Percentiles rank a stretch among this genome's conserved stretches.
These are phyloP conservation scores for Archips xylosteana DNA, from an alignment of 2,888 invertebrate species.

Conservation along the genomic window DNA sequence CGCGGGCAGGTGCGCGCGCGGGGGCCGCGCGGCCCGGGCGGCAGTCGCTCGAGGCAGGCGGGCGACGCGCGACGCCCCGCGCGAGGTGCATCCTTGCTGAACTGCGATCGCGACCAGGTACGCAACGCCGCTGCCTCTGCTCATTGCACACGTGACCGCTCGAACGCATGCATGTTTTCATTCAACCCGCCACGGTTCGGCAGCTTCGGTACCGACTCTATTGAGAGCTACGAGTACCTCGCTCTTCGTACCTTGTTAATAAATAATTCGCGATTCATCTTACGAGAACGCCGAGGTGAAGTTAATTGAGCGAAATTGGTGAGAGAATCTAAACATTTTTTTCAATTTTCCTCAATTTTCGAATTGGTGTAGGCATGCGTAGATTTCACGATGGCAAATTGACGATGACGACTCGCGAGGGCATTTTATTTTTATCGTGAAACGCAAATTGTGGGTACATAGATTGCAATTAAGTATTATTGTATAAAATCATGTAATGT, in stretches of 20 bases:
- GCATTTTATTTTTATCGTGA: not conserved
- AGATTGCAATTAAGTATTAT: conserved; percentile 24
- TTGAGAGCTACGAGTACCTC: conserved; percentile 39
- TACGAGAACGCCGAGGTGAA: conserved; percentile 44
- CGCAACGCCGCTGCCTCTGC: conserved; percentile 57
- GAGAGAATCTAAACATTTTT: conserved; percentile 41
- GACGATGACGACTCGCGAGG: not conserved
- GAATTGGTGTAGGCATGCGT: conserved; percentile 8
- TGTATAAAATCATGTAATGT: conserved; percentile 11
- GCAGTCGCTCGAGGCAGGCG: conserved; percentile 81
- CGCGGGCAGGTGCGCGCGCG: conserved; percentile 63
- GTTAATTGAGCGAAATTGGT: conserved; percentile 49
- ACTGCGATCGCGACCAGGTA: conserved; percentile 69
- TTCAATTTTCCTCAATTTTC: conserved; percentile 29
- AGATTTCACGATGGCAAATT: conserved; percentile 15
- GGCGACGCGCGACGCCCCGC: conserved; percentile 76
- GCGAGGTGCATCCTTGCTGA: conserved; percentile 68
- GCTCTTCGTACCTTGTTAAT: conserved; percentile 42
- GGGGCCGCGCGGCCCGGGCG: conserved; percentile 78
- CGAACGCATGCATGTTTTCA: conserved; percentile 68
- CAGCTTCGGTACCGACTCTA: conserved; percentile 46
- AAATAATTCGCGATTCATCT: conserved; percentile 45
- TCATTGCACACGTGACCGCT: conserved; percentile 56
- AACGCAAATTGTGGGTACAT: conserved; percentile 3
- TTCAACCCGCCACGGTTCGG: conserved; percentile 63